Conservation (phyloP, 2,797 vertebrate genomes). For the Anabas testudineus region DNA sequence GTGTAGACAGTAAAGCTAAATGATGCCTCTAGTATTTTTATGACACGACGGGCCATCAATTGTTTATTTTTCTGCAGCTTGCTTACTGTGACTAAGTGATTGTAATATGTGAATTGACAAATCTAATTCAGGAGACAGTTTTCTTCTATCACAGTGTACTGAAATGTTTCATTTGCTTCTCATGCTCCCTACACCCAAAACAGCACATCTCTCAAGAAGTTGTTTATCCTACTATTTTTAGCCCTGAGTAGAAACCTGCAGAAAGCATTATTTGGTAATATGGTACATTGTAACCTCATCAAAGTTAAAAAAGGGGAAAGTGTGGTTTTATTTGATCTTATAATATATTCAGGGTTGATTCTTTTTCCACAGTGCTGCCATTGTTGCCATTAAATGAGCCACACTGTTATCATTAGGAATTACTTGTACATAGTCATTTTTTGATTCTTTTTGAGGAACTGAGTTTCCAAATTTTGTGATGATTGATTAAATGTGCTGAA, state of each 20-base stretch:
- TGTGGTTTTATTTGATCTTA: constrained; percentile 59
- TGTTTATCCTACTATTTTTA: constrained; percentile 71
- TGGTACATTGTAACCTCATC: constrained; percentile 53
- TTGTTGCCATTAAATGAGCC: constrained; percentile 29
- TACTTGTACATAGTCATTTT: neutral
- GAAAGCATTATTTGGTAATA: constrained; percentile 55
- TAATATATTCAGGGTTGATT: constrained; percentile 62
- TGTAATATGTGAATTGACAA: constrained; percentile 68
- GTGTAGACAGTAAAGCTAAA: constrained; percentile 32
- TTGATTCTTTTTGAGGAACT: constrained; percentile 16
- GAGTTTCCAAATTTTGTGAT: constrained; percentile 33
- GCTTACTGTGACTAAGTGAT: constrained; percentile 58
- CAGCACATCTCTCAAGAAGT: constrained; percentile 10
- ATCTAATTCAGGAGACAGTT: constrained; percentile 56
- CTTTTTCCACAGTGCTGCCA: constrained; percentile 27
- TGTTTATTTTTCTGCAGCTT: constrained; percentile 30
- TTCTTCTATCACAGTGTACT: constrained; percentile 17
- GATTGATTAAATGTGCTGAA: constrained; percentile 80
- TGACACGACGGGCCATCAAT: constrained; percentile 52
- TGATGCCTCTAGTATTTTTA: constrained; percentile 15
- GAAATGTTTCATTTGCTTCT: constrained; percentile 60
- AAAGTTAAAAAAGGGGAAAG: constrained; percentile 66
- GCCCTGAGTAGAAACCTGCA: constrained; percentile 47
- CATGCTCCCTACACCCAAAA: constrained; percentile 8
- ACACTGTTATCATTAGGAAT: constrained; percentile 1